Percentiles rank a stretch among this genome's conserved stretches.
Evolutionary conservation across 92 coral and sea anemone species (phyloP).

Genomic region (Epizoanthus illoricatus): DNA sequence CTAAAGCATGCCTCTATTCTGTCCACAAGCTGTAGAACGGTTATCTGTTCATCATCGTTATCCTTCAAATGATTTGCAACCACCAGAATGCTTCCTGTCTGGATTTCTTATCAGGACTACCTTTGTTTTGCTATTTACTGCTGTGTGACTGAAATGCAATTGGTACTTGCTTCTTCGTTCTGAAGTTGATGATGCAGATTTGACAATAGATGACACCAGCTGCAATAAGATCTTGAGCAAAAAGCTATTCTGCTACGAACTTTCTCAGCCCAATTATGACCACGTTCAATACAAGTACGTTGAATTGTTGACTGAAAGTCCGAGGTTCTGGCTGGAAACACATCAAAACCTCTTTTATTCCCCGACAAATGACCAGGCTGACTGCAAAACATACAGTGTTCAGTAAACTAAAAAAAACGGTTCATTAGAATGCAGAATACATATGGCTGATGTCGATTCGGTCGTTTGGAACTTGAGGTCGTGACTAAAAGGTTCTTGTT

Average conservation of each 20-base stretch:
- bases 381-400: neutral
- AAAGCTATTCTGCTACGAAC: conserved; percentile 4
- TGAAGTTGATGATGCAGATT: conserved; percentile 4
- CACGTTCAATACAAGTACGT: neutral
- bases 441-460: too few species aligned
- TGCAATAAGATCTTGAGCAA: conserved; percentile 26
- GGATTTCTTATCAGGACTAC: neutral
- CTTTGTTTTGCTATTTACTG: too few species aligned
- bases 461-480: too few species aligned
- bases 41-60: neutral
- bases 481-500: too few species aligned
- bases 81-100: neutral
- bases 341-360: neutral
- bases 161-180: neutral
- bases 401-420: neutral
- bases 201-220: conserved; percentile 12
- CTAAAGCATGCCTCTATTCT: neutral
- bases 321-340: neutral
- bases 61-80: neutral
- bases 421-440: too few species aligned
- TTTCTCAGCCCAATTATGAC: conserved; percentile 6
- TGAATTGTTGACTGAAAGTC: neutral
- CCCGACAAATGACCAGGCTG: too few species aligned
- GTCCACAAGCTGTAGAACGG: neutral
- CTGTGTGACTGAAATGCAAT: too few species aligned